Percentiles rank a stretch among this genome's conserved stretches.
These are phyloP conservation scores for Cryptomyrus ogoouensis DNA, from an alignment of 2,113 vertebrate species.

Conservation along the genomic window DNA sequence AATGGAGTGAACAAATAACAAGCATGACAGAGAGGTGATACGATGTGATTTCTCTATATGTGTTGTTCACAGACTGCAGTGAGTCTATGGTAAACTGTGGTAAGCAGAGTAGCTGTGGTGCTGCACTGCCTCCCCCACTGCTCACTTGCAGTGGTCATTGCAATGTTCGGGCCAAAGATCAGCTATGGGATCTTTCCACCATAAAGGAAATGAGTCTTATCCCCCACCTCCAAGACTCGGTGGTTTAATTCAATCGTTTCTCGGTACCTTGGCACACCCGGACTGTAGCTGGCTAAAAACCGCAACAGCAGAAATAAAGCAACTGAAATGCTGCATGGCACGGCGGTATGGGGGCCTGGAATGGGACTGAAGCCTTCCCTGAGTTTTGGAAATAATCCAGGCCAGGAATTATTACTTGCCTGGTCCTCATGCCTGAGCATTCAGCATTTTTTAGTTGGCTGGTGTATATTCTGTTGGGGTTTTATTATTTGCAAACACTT, in stretches of 20 bases:
- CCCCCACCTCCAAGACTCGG: neutral
- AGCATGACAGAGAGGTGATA: neutral
- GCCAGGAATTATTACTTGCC: neutral
- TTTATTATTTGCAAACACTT: neutral
- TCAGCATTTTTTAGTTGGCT: neutral
- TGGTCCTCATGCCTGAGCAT: neutral
- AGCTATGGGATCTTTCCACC: neutral
- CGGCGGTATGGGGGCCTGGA: neutral
- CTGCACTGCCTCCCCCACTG: neutral
- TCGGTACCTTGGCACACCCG: neutral
- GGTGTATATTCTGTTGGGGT: neutral
- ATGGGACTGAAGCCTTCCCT: neutral
- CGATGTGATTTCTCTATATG: neutral
- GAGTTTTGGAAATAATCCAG: neutral
- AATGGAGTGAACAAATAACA: neutral
- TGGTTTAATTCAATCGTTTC: neutral
- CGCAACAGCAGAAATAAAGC: neutral
- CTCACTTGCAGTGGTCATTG: neutral
- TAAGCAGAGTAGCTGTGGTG: neutral
- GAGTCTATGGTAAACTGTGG: neutral
- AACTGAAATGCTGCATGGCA: constrained; percentile 5
- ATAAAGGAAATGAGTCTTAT: neutral
- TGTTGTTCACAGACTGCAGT: neutral
- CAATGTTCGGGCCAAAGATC: neutral
- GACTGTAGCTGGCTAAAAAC: neutral